Base-by-base conservation (phyloP, 2,888 invertebrate species). In the Rhingia campestris region DNA sequence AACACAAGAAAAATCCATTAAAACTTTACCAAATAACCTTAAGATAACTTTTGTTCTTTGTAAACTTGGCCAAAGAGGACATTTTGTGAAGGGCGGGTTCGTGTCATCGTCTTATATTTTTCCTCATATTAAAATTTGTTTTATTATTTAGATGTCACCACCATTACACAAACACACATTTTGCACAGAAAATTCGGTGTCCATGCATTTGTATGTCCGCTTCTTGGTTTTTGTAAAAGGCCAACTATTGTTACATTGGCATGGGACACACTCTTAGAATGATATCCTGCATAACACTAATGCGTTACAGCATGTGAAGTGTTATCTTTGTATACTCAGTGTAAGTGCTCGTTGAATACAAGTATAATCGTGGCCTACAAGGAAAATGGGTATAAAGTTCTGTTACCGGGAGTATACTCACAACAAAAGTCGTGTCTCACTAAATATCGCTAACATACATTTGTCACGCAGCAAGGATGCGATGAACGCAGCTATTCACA, bases 1-100 rank as follows among this genome's bases (percentile, higher is more conserved):
- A 81, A 76, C 81, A 76, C 81, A 81, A 81, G 76, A 76, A 81
- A 81, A 81, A 76, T 76, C 81, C 81, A 81, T 81, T 81, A 81
- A 76, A 81, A 81, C 76, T 81, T 81, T 76, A 54, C 72, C 76
- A 81, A 76, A 81, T 72, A 81, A 81, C 81, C 81, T 81, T 76
- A 81, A 81, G 72, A 76, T 76, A 81, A 81, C 81, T 81, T 76
- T 81, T 81, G 81, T 81, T 81, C 81, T 41, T 49, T 54, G 72
- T 35, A 72, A 81, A 81, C 59, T 81, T 76, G 66, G 32, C 41
- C 72, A 72, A 67, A 67, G 66, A 76, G 61, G 41, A 72, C 72
- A 66, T 61, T 70, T 70, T 70, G 59, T 53, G 22, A 22, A 22
- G 22, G 22, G 22, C 56, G 35, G 61, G 70, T 30, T 54, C 56